These are phyloP conservation scores for Xiphias gladius DNA, from an alignment of 2,113 vertebrate genomes.

Conservation along the genomic window DNA sequence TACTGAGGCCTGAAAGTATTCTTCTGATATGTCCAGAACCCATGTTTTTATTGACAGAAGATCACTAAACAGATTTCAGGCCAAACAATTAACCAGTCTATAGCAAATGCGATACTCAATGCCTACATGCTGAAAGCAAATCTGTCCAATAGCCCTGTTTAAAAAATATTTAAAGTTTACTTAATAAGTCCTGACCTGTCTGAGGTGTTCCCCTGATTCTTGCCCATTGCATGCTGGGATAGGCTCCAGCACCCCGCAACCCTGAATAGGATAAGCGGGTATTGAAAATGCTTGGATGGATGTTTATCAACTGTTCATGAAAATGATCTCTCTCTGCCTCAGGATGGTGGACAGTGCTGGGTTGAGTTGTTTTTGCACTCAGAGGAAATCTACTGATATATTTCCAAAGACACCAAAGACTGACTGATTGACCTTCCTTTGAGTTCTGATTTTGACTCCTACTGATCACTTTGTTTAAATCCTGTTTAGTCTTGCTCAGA, in stretches of 20 bases:
- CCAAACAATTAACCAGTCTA: slow-evolving; percentile 1
- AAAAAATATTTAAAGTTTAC: too few relatives aligned
- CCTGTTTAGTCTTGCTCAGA: slow-evolving; percentile 53
- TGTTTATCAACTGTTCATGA: slow-evolving; percentile 44
- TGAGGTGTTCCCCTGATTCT: slow-evolving; percentile 23
- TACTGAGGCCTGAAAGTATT: slow-evolving; percentile 44
- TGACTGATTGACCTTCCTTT: slow-evolving; percentile 75
- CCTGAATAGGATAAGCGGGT: slow-evolving; percentile 27
- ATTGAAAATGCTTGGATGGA: slow-evolving; percentile 36
- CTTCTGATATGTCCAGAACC: slow-evolving; percentile 18
- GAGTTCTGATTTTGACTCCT: slow-evolving; percentile 75
- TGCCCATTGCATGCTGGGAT: slow-evolving; percentile 43
- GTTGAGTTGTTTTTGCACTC: slow-evolving; percentile 78
- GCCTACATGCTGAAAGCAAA: background rate
- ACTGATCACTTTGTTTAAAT: slow-evolving; percentile 74
- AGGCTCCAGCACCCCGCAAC: background rate
- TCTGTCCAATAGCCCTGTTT: slow-evolving; percentile 13
- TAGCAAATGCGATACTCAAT: background rate
- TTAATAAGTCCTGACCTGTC: slow-evolving; percentile 18
- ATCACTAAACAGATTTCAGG: slow-evolving; percentile 13
- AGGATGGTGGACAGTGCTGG: slow-evolving; percentile 69
- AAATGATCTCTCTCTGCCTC: slow-evolving; percentile 69
- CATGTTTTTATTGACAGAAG: slow-evolving; percentile 4
- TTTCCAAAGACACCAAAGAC: slow-evolving; percentile 69
- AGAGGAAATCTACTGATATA: slow-evolving; percentile 83